phyloP scores from a whole-genome alignment of 35 echinoderm and acorn worm genomes.

The Anneissia japonica region DNA sequence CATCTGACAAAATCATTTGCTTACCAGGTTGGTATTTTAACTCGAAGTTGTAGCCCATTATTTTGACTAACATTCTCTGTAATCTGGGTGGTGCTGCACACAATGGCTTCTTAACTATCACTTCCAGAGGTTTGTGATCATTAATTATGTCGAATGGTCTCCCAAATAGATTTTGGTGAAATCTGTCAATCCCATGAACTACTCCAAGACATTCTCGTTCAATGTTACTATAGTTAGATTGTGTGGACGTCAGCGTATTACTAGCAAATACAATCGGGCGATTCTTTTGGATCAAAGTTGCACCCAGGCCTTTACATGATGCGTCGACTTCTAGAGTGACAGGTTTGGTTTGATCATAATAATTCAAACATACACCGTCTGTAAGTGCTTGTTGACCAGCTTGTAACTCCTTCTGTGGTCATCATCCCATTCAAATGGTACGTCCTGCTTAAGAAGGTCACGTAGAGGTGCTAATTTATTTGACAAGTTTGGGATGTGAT shows the following conservation, averaged over 20 bases:
- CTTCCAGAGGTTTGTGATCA: too few species aligned
- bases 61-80: neutral
- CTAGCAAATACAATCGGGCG: constrained; percentile 30
- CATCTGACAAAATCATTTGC: neutral
- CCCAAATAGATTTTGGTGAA: too few species aligned
- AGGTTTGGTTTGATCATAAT: constrained; percentile 31
- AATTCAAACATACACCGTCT: constrained; percentile 26
- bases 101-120: too few species aligned
- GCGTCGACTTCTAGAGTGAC: constrained; percentile 42
- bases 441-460: constrained; percentile 21
- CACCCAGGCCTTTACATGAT: constrained; percentile 28
- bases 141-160: too few species aligned
- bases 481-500: neutral
- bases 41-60: neutral
- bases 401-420: constrained; percentile 1
- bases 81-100: neutral
- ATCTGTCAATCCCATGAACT: too few species aligned
- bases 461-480: constrained; percentile 8
- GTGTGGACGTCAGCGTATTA: constrained; percentile 9
- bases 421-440: constrained; percentile 38
- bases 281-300: constrained; percentile 20
- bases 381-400: constrained; percentile 22
- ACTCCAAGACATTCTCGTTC: too few species aligned
- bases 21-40: neutral
- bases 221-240: constrained; percentile 27